Conservation (phyloP, 1,140 invertebrate species). For the Spodoptera litura region DNA sequence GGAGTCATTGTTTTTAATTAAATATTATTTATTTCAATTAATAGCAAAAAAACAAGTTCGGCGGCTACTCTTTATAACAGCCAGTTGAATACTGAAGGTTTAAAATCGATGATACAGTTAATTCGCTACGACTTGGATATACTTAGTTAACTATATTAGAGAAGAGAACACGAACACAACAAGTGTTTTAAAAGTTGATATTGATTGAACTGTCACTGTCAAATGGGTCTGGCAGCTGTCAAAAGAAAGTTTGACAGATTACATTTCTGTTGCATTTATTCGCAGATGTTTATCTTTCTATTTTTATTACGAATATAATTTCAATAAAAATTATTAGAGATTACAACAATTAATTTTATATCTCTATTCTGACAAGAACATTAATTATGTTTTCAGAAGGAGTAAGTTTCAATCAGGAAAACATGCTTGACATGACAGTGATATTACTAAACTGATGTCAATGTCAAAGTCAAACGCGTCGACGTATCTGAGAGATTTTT, state of each 20-base stretch:
- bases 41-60: neutral
- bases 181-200: too few species aligned
- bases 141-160: neutral
- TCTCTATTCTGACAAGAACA: too few species aligned
- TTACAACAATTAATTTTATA: too few species aligned
- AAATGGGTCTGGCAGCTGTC: too few species aligned
- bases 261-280: too few species aligned
- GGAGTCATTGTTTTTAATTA: neutral
- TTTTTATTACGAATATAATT: neutral
- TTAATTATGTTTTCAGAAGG: neutral
- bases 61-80: neutral
- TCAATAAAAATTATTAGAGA: too few species aligned
- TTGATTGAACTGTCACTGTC: too few species aligned
- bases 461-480: neutral
- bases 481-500: constrained; percentile 5
- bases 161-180: too few species aligned
- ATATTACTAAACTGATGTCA: neutral
- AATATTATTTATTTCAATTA: neutral
- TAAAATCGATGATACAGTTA: neutral
- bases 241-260: too few species aligned
- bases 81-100: neutral
- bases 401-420: neutral
- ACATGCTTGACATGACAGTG: neutral
- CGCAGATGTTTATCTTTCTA: neutral
- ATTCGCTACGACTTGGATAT: neutral